A percentile compares a stretch with the other conserved stretches of the same genome.
Conservation (phyloP, 2,113 vertebrate species). For the Muntiacus muntjak region DNA sequence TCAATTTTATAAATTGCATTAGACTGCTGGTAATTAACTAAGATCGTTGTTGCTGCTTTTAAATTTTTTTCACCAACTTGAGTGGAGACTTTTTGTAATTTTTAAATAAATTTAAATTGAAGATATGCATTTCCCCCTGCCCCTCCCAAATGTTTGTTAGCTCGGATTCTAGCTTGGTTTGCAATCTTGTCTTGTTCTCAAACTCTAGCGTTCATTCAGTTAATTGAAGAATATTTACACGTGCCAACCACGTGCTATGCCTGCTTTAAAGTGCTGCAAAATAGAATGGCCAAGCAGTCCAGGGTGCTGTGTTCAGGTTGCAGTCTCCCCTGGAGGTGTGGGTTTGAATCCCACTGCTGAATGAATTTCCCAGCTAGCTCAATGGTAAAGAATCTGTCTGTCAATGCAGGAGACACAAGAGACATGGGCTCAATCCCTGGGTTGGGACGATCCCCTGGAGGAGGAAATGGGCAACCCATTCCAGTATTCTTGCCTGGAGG, state of each 20-base stretch:
- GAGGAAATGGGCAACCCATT: not conserved
- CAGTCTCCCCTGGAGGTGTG: not conserved
- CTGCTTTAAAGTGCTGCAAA: not conserved
- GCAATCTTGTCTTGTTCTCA: not conserved
- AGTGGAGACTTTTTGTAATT: slow-evolving; percentile 74
- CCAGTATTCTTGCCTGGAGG: not conserved
- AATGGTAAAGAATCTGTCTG: not conserved
- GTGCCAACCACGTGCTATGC: not conserved
- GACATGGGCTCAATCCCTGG: not conserved
- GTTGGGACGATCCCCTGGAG: not conserved
- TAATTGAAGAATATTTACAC: not conserved
- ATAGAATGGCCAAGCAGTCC: not conserved
- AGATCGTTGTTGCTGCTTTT: slow-evolving; percentile 56
- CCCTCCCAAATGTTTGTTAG: not conserved
- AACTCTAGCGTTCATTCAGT: not conserved
- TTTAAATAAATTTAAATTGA: slow-evolving; percentile 80
- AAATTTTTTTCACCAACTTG: slow-evolving; percentile 46
- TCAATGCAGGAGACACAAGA: not conserved
- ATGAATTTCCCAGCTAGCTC: not conserved
- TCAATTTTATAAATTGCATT: slow-evolving; percentile 87
- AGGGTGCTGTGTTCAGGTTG: not conserved
- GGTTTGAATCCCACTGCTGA: not conserved
- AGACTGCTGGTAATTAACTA: slow-evolving; percentile 48
- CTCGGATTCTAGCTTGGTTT: not conserved
- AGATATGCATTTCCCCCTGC: not conserved